These are phyloP conservation scores for Callinectes sapidus DNA, from an alignment of 2,888 invertebrate species.

Conservation along the genomic window DNA sequence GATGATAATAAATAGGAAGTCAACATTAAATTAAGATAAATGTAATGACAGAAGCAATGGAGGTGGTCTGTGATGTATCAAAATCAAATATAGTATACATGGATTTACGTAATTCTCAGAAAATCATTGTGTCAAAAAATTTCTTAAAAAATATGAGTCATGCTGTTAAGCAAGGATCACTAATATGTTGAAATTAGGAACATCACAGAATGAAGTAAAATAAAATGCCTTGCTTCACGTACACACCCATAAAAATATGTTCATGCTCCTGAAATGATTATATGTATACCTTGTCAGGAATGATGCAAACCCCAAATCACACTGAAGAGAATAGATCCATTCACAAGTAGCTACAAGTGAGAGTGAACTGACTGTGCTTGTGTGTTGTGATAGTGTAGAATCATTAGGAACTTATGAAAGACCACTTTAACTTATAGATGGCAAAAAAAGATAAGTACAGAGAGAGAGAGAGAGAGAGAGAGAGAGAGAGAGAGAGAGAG, in stretches of 20 bases:
- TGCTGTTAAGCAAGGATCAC: background rate
- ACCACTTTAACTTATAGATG: too few species aligned
- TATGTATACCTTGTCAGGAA: background rate
- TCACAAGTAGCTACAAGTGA: too few species aligned
- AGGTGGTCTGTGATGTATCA: too few species aligned
- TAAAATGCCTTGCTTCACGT: background rate
- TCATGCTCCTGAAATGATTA: background rate
- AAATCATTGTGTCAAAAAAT: background rate
- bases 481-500: too few species aligned
- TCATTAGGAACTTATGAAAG: too few species aligned
- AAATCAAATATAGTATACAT: background rate
- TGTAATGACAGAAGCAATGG: too few species aligned
- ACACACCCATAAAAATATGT: background rate
- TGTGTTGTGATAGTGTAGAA: too few species aligned
- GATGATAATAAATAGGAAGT: too few species aligned
- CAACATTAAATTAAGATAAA: too few species aligned
- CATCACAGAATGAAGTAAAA: background rate
- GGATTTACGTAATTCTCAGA: background rate
- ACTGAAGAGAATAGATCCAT: background rate
- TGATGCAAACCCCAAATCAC: background rate
- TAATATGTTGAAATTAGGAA: background rate
- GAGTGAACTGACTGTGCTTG: too few species aligned
- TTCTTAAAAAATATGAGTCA: background rate
- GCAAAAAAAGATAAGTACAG: too few species aligned
- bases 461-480: too few species aligned